These are phyloP conservation scores for Unio pictorum DNA, from an alignment of 2,888 invertebrate genomes.

Conservation along the genomic window DNA sequence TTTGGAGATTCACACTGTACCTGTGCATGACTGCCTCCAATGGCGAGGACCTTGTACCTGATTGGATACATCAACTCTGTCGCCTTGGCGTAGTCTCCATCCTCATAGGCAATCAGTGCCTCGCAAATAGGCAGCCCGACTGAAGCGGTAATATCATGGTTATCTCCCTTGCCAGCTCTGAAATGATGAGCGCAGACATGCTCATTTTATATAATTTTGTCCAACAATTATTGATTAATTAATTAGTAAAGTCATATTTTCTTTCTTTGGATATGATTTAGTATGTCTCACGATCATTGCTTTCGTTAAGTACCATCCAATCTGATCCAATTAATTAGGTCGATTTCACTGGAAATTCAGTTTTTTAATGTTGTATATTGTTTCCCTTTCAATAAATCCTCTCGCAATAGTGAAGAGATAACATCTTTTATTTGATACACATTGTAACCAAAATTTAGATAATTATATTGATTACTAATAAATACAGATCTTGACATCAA, in stretches of 20 bases:
- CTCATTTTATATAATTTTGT: background rate
- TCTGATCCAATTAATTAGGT: no score
- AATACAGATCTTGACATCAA: no score
- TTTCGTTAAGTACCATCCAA: background rate
- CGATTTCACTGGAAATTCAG: no score
- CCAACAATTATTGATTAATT: background rate
- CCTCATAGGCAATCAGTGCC: constrained; percentile 67
- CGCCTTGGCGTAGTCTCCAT: constrained; percentile 63
- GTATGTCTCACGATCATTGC: background rate
- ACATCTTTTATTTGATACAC: no score
- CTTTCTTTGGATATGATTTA: background rate
- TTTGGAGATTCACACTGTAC: constrained; percentile 35
- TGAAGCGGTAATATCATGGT: constrained; percentile 40
- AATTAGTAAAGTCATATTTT: background rate
- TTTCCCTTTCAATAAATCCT: no score
- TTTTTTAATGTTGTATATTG: no score
- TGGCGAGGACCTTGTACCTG: constrained; percentile 62
- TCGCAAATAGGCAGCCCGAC: constrained; percentile 64
- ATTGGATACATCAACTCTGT: constrained; percentile 67
- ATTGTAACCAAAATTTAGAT: no score
- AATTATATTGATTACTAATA: no score
- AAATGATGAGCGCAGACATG: constrained; percentile 2
- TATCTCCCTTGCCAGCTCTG: constrained; percentile 46
- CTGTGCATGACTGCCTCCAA: constrained; percentile 73
- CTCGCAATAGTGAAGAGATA: no score